These are phyloP conservation scores for Chitala chitala DNA, from an alignment of 2,113 vertebrate genomes.

Conservation along the genomic window DNA sequence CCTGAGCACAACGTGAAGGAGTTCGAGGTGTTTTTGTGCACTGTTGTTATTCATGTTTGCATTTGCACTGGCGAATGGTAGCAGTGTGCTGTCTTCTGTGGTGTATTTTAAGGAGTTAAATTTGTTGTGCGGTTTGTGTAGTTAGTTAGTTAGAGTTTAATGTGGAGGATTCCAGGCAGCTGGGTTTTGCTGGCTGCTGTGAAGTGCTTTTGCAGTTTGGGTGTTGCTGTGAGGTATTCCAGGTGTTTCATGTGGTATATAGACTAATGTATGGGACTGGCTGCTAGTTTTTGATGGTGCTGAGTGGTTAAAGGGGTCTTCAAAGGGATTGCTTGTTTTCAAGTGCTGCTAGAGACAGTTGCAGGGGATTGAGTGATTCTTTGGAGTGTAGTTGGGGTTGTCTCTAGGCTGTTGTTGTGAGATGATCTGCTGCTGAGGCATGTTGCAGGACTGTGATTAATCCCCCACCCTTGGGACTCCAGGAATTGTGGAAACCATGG, in stretches of 20 bases:
- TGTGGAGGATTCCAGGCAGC: background rate
- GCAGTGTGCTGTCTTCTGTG: background rate
- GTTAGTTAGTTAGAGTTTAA: background rate
- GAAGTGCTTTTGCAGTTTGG: background rate
- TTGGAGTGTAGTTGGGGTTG: background rate
- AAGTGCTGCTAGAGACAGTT: too few species aligned
- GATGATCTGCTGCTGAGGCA: background rate
- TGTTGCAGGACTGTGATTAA: slow-evolving; percentile 3
- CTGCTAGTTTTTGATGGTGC: too few species aligned
- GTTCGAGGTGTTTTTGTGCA: background rate
- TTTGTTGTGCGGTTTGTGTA: background rate
- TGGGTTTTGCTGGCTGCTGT: background rate
- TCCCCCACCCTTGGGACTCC: slow-evolving; percentile 19
- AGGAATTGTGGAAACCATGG: slow-evolving; percentile 50
- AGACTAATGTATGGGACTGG: too few species aligned
- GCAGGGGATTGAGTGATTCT: too few species aligned
- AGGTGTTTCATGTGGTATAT: too few species aligned
- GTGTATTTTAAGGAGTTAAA: background rate
- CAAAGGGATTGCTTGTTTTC: too few species aligned
- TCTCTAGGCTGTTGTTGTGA: background rate
- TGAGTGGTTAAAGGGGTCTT: too few species aligned
- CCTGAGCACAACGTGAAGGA: background rate
- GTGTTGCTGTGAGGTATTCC: background rate
- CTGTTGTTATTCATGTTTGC: background rate
- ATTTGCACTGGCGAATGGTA: background rate